Percentiles rank a stretch among this genome's conserved stretches.
Evolutionary conservation across 2,888 invertebrate species (phyloP).

Genomic region (Augochlorella aurata): DNA sequence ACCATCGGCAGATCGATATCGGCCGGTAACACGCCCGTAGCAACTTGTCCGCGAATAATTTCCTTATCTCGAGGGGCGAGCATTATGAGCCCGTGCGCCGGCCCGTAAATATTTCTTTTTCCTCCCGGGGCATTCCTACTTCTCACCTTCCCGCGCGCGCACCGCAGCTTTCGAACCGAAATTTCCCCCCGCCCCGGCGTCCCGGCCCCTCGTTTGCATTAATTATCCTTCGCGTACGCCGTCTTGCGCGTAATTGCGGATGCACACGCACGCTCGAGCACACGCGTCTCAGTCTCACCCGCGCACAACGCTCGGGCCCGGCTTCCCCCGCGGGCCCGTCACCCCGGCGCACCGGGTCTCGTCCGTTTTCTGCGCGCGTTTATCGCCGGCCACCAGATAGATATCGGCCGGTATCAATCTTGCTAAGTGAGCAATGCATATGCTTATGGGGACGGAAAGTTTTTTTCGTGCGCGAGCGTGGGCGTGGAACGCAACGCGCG

Average conservation of each 20-base stretch:
- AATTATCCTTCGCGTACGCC: conserved; percentile 67
- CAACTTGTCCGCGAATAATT: conserved; percentile 58
- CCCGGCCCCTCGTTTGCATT: conserved; percentile 61
- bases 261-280: conserved; percentile 61
- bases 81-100: conserved; percentile 47
- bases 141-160: conserved; percentile 57
- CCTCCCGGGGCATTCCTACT: conserved; percentile 54
- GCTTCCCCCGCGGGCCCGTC: too few species aligned
- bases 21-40: conserved; percentile 48
- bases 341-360: background rate
- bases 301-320: too few species aligned
- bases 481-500: conserved; percentile 75
- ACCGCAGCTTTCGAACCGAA: conserved; percentile 46
- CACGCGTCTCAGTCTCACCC: conserved; percentile 4
- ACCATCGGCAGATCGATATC: conserved; percentile 50
- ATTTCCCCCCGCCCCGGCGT: conserved; percentile 40
- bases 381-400: conserved; percentile 40
- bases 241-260: conserved; percentile 69
- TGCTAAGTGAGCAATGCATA: conserved; percentile 79
- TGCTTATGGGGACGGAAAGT: conserved; percentile 69
- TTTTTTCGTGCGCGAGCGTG: conserved; percentile 69
- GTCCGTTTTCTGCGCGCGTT: conserved; percentile 19
- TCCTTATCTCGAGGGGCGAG: conserved; percentile 49
- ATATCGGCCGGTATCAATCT: conserved; percentile 77
- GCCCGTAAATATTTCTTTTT: conserved; percentile 50